Conservation (phyloP, 2,113 vertebrate species). For the Corythoichthys intestinalis region DNA sequence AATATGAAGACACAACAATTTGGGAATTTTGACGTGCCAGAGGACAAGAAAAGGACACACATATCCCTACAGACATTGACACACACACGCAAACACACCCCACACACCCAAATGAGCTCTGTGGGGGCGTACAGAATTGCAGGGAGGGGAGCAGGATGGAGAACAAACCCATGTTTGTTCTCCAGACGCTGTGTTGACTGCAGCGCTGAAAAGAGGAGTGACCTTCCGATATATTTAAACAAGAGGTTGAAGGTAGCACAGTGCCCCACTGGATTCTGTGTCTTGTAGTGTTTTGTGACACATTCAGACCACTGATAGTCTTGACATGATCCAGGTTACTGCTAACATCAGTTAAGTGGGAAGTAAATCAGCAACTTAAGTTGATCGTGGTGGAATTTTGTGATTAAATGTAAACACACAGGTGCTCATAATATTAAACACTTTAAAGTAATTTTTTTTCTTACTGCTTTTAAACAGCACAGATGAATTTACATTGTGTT, state of each 20-base stretch:
- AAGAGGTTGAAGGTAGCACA: slow-evolving; percentile 64
- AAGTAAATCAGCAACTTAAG: background rate
- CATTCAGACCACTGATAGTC: slow-evolving; percentile 31
- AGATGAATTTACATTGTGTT: too few relatives aligned
- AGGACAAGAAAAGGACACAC: slow-evolving; percentile 25
- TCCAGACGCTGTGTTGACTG: slow-evolving; percentile 47
- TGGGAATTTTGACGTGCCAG: slow-evolving; percentile 9
- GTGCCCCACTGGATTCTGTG: slow-evolving; percentile 59
- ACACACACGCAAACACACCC: background rate
- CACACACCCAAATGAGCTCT: slow-evolving; percentile 23
- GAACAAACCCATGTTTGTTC: slow-evolving; percentile 70
- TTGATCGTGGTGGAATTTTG: too few relatives aligned
- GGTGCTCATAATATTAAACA: too few relatives aligned
- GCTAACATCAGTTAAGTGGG: background rate
- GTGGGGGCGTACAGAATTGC: slow-evolving; percentile 42
- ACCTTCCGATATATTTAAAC: slow-evolving; percentile 67
- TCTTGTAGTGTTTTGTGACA: slow-evolving; percentile 65
- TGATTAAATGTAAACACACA: too few relatives aligned
- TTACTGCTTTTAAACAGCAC: too few relatives aligned
- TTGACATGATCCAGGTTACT: slow-evolving; percentile 10
- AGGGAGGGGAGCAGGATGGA: slow-evolving; percentile 38
- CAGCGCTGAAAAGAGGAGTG: slow-evolving; percentile 56
- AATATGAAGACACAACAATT: slow-evolving; percentile 15
- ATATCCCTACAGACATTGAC: slow-evolving; percentile 16
- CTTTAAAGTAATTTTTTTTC: too few relatives aligned